Percentiles rank a stretch among this genome's conserved stretches.
These are phyloP conservation scores for Drosophila villosipedis DNA, from an alignment of 2,888 invertebrate genomes.

Conservation along the genomic window DNA sequence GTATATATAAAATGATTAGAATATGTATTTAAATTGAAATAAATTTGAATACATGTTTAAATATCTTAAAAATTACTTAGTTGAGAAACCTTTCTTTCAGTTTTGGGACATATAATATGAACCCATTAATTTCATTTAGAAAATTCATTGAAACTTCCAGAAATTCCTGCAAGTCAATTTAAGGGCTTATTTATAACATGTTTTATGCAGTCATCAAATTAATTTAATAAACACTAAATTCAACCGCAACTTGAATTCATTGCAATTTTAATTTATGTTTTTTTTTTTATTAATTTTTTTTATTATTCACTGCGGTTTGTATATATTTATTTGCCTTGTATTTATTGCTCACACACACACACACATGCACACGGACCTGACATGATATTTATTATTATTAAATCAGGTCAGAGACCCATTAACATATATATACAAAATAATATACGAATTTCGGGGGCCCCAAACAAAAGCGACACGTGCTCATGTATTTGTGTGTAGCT, in stretches of 20 bases:
- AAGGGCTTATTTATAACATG: conserved; percentile 5
- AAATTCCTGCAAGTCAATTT: background rate
- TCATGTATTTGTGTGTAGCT: conserved; percentile 25
- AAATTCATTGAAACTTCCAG: background rate
- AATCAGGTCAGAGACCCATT: conserved; percentile 84
- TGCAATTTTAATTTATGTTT: conserved; percentile 23
- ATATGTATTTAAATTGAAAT: background rate
- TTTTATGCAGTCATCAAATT: conserved; percentile 6
- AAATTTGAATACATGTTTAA: background rate
- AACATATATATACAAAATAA: conserved; percentile 68
- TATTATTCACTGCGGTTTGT: conserved; percentile 5
- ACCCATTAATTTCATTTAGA: background rate
- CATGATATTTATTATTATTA: conserved; percentile 78
- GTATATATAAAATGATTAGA: background rate
- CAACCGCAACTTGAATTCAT: conserved; percentile 25
- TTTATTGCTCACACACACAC: conserved; percentile 41
- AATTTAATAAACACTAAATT: conserved; percentile 13
- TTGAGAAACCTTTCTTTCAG: background rate
- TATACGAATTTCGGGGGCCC: conserved; percentile 6
- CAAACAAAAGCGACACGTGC: conserved; percentile 41
- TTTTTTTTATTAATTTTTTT: background rate
- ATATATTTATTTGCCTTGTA: conserved; percentile 30
- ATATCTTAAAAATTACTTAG: background rate
- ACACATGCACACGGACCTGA: conserved; percentile 17
- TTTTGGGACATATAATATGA: background rate